Base-by-base conservation (phyloP, 2,888 invertebrate species). In the Caenorhabditis angaria region DNA sequence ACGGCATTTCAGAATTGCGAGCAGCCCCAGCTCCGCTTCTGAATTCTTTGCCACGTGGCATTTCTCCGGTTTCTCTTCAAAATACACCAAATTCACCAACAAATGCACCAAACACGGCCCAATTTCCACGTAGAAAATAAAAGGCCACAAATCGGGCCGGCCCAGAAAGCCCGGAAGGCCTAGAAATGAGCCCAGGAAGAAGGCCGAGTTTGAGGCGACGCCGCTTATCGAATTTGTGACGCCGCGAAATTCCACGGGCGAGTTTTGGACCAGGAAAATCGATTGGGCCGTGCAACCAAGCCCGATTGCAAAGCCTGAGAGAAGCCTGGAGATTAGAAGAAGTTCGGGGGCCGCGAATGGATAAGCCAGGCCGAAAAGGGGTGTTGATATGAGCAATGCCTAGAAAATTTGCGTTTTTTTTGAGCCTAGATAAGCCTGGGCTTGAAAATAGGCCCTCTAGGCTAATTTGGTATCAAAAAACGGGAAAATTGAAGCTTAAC, bases 271-370 rank as follows among this genome's bases (percentile, higher is more conserved):
- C 41, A 85, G 48, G 54, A 81, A 85, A 14, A 85, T 79, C 2
- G 78, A 80, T 32, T 84, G 82, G 0, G 78, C 77, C 0, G 84
- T 81, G 4, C 79, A 81, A 2, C 76, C 80, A 61, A 83, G 70
- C 10, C 84, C 85, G 22, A 85, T 76, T 47, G 82, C 85, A 32
- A 85, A 28, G 1, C 85, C 85, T 14, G 70, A 65, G n/a, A 78
- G 20, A 0, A 85, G 59, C 48, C 85, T 56, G 8, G 73, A 76
- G 0, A 82, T 32, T 2, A 82, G 67, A 53, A 85, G 80, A 1
- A 83, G 51, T 50, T 81, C 81, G 8, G 77, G 67, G 14, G 70
- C 56, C 1, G 61, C 25, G 18, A 81, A 25, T 28, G 56, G 14
- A 24, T 65, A 60, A 5, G 74, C 67, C 6, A 74, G 32, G 12